Percentiles rank a stretch among this genome's conserved stretches.
These are phyloP conservation scores for Agrotis exclamationis DNA, from an alignment of 2,888 invertebrate genomes.

Conservation along the genomic window DNA sequence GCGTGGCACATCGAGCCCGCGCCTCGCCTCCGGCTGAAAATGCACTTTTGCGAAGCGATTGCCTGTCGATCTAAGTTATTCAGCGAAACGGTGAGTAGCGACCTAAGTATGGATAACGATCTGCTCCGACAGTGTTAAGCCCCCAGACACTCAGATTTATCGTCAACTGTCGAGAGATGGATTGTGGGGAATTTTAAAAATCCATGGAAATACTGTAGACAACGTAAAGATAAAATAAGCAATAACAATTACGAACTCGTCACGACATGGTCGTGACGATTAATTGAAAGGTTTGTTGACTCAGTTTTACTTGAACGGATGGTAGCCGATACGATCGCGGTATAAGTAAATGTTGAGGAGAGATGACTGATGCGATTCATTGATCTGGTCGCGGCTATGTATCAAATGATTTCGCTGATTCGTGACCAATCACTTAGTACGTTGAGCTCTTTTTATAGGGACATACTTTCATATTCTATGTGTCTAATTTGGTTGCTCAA, in stretches of 20 bases:
- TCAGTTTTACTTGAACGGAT: conserved; percentile 60
- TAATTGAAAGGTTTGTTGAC: conserved; percentile 18
- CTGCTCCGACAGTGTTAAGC: conserved; percentile 70
- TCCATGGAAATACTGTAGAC: background rate
- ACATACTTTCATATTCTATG: conserved; percentile 40
- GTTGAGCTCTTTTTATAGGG: conserved; percentile 37
- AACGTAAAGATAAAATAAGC: background rate
- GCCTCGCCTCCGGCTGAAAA: conserved; percentile 87
- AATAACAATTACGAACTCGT: conserved; percentile 11
- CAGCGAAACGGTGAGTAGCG: conserved; percentile 76
- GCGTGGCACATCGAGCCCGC: conserved; percentile 76
- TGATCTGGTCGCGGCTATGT: conserved; percentile 65
- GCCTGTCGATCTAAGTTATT: conserved; percentile 87
- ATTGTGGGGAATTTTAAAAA: background rate
- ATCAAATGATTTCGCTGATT: conserved; percentile 54
- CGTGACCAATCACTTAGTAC: conserved; percentile 63
- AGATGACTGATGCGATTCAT: conserved; percentile 66
- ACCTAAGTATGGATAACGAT: conserved; percentile 84
- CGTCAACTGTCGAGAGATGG: conserved; percentile 33
- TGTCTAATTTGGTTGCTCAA: conserved; percentile 17
- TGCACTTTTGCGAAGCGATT: conserved; percentile 89
- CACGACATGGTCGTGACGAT: conserved; percentile 3
- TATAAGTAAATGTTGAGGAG: conserved; percentile 71
- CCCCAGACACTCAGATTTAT: conserved; percentile 55
- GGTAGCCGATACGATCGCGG: conserved; percentile 72